Base-by-base conservation (phyloP, 1,140 invertebrate genomes). In the Rhagoletis pomonella region DNA sequence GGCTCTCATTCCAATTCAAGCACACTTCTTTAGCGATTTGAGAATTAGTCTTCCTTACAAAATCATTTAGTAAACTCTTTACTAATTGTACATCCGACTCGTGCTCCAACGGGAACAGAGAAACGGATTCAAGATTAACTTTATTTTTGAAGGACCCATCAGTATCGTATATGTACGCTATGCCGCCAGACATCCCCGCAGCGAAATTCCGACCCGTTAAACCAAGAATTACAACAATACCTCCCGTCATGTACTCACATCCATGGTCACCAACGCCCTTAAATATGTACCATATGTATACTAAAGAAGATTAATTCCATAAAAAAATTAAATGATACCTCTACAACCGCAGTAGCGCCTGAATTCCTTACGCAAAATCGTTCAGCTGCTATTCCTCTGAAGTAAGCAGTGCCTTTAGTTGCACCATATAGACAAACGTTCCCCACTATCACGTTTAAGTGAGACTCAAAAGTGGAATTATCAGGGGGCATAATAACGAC, bases 161-260 rank as follows among this genome's bases (percentile, higher is more conserved):
- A 89, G 96, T 95, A 91, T 99, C 98, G 91, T 97, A 97, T 10
- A 99, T 96, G 92, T 98, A 99, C 0, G 99, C 99, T 88, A 99
- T 97, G 89, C 99, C 99, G 88, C 98, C 98, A 90, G 91, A 98
- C 98, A 99, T 99, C 90, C 99, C 99, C 87, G 99, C 99, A 62
- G 98, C 99, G 94, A 99, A 99, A 94, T 99, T 99, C 87, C 98
- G 94, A 86, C 98, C 98, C 14, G 98, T 99, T n/a, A 96, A 94
- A 6, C 98, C 98, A 12, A 99, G 94, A 92, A 99, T 97, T 7
- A 99, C 94, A 87, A 97, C 97, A 88, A 95, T 94, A 88, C 98
- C 98, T 47, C 98, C 99, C 64, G 99, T 99, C 99, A 99, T 99
- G 93, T 99, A 99, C 94, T 99, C 99, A 95, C 99, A 99, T 50